Evolutionary conservation across 2,888 invertebrate genomes (phyloP).

Genomic region (Priocnemis perturbator): DNA sequence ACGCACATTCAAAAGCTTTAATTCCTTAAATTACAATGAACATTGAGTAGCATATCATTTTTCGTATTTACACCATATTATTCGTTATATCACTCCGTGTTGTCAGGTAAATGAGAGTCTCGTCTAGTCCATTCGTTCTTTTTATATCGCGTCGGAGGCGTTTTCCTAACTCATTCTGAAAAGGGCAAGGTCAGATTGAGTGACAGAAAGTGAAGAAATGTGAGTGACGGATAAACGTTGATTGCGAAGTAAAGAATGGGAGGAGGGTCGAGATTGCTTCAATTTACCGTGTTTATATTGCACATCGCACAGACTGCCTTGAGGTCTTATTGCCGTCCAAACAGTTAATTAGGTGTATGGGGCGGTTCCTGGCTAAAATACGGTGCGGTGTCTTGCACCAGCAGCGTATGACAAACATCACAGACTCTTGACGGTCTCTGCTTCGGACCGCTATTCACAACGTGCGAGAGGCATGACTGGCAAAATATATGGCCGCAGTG

Average conservation of each 20-base stretch:
- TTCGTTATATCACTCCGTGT: constrained; percentile 58
- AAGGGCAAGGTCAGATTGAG: constrained; percentile 7
- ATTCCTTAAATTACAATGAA: constrained; percentile 71
- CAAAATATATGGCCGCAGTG: constrained; percentile 99
- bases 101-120: constrained; percentile 58
- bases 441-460: constrained; percentile 91
- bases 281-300: constrained; percentile 59
- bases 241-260: no score
- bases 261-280: no score
- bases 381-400: constrained; percentile 92
- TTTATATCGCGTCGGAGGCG: constrained; percentile 24
- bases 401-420: constrained; percentile 97
- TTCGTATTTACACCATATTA: constrained; percentile 64
- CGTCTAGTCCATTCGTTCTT: constrained; percentile 42
- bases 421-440: constrained; percentile 93
- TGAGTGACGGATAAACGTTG: no score
- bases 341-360: constrained; percentile 75
- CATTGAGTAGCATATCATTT: constrained; percentile 69
- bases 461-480: constrained; percentile 86
- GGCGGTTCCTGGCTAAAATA: constrained; percentile 93
- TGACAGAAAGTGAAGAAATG: no score
- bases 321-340: constrained; percentile 30
- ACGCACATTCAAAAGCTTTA: constrained; percentile 71
- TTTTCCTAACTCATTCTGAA: constrained; percentile 44
- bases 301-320: constrained; percentile 56